Percentiles rank a stretch among this genome's conserved stretches.
phyloP scores from a whole-genome alignment of 2,797 vertebrate genomes.

The Acrossocheilus fasciatus region DNA sequence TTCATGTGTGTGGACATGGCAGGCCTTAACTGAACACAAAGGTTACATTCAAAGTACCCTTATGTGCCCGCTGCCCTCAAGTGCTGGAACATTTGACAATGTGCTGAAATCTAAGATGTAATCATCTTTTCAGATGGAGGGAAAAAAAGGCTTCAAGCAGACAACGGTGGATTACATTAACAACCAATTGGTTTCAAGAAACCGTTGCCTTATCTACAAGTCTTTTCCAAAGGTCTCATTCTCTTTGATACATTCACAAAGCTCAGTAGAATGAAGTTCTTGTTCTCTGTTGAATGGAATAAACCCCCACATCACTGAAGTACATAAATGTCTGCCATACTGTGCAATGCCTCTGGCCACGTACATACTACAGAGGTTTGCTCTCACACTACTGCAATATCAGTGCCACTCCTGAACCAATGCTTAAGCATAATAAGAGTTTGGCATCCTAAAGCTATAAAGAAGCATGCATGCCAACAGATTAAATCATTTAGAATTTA shows the following conservation, averaged over 20 bases:
- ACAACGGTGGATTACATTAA: conserved; percentile 51
- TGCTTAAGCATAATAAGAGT: not conserved
- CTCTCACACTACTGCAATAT: not conserved
- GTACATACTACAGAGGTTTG: conserved; percentile 8
- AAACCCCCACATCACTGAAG: conserved; percentile 10
- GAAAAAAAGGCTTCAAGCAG: conserved; percentile 13
- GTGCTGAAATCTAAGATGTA: conserved; percentile 62
- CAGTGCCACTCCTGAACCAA: not conserved
- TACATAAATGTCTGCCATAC: conserved; percentile 26
- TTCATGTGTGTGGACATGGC: conserved; percentile 53
- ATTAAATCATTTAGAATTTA: not conserved
- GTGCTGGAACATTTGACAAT: conserved; percentile 71
- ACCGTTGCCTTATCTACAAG: conserved; percentile 33
- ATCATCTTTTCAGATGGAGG: conserved; percentile 46
- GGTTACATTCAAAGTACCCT: conserved; percentile 70
- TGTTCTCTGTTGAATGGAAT: conserved; percentile 40
- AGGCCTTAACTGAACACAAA: conserved; percentile 68
- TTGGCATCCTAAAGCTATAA: not conserved
- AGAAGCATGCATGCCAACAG: not conserved
- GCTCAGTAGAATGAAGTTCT: conserved; percentile 32
- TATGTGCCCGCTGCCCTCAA: conserved; percentile 48
- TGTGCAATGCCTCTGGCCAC: conserved; percentile 12
- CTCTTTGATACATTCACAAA: conserved; percentile 36
- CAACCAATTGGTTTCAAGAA: conserved; percentile 40
- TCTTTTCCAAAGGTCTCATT: conserved; percentile 19